phyloP scores from a whole-genome alignment of 2,888 invertebrate genomes.

The Ferdinandea cuprea region DNA sequence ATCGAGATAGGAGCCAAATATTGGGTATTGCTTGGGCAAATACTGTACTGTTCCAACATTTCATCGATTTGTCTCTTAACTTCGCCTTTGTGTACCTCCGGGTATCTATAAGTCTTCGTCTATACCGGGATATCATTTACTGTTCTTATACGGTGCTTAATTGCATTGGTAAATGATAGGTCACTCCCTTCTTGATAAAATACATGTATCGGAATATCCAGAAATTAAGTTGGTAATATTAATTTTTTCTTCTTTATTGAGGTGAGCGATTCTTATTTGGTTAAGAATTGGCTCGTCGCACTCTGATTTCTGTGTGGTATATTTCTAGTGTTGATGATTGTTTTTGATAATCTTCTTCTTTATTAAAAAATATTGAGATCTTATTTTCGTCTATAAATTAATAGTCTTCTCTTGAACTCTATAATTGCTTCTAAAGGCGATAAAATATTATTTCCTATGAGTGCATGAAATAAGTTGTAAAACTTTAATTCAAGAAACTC shows the following conservation, averaged over 20 bases:
- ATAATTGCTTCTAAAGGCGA: no score
- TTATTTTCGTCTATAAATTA: no score
- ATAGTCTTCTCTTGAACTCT: no score
- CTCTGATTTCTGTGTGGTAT: conserved; percentile 2
- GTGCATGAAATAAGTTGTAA: no score
- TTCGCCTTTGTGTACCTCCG: background rate
- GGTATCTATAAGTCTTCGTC: no score
- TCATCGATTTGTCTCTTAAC: conserved; percentile 3
- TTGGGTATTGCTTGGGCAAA: background rate
- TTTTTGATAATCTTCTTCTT: background rate
- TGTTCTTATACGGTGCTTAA: no score
- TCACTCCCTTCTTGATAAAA: no score
- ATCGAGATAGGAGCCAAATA: conserved; percentile 1
- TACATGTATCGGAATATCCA: no score
- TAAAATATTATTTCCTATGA: no score
- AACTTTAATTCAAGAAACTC: no score
- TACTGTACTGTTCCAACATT: background rate
- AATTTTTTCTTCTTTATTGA: background rate
- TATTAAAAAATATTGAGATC: background rate
- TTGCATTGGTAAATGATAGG: no score
- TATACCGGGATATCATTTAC: no score
- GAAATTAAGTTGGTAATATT: background rate
- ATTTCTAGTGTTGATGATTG: background rate
- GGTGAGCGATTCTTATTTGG: conserved; percentile 14
- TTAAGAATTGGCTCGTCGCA: background rate